These are phyloP conservation scores for Pundamilia nyererei DNA, from an alignment of 2,113 vertebrate species.

Conservation along the genomic window DNA sequence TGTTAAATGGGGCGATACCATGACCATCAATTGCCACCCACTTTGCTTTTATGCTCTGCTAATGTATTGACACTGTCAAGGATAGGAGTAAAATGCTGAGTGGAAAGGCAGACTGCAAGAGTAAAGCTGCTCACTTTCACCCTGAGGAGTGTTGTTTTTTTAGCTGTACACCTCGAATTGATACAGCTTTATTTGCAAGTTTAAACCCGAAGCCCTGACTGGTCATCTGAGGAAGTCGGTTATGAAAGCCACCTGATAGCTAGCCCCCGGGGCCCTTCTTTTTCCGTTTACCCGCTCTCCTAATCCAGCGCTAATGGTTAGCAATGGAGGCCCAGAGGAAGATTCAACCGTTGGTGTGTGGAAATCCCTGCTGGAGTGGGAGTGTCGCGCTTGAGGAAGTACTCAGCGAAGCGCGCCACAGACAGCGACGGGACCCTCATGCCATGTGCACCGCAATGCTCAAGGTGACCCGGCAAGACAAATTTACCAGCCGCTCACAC, in stretches of 20 bases:
- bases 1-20: slow-evolving; percentile 6
- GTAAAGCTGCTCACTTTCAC: neutral
- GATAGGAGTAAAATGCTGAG: neutral
- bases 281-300: slow-evolving; percentile 39
- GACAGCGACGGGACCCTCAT: slow-evolving; percentile 52
- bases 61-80: slow-evolving; percentile 30
- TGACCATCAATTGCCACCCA: slow-evolving; percentile 31
- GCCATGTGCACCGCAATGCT: slow-evolving; percentile 40
- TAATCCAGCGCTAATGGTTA: slow-evolving; percentile 76
- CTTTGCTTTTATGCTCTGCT: slow-evolving; percentile 13
- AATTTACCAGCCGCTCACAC: slow-evolving; percentile 3
- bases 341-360: slow-evolving; percentile 54
- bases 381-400: slow-evolving; percentile 72
- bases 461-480: slow-evolving; percentile 70
- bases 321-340: slow-evolving; percentile 65
- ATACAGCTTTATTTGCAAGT: neutral
- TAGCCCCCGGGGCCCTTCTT: slow-evolving; percentile 25
- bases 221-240: slow-evolving; percentile 26
- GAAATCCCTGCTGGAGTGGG: slow-evolving; percentile 72
- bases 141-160: neutral
- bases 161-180: neutral
- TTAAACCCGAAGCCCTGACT: neutral
- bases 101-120: neutral
- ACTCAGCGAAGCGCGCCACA: slow-evolving; percentile 70
- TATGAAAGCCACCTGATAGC: slow-evolving; percentile 56